These are phyloP conservation scores for Pollenia labialis DNA, from an alignment of 2,888 invertebrate species.

Conservation along the genomic window DNA sequence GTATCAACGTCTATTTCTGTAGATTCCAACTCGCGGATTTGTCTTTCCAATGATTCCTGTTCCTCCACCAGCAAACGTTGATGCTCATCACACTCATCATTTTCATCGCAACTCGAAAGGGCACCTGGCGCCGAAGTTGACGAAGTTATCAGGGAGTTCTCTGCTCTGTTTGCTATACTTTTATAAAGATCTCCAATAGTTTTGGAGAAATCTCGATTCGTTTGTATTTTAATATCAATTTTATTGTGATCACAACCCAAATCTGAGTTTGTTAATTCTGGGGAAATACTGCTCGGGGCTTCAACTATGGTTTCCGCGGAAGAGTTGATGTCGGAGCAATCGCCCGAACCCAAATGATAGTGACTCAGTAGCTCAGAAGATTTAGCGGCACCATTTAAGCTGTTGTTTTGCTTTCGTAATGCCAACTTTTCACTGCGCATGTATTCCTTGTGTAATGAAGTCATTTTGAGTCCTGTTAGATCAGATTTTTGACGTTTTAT, in stretches of 20 bases:
- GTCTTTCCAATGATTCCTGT: slow-evolving; percentile 90
- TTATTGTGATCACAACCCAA: slow-evolving; percentile 78
- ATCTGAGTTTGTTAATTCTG: slow-evolving; percentile 45
- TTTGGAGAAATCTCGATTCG: slow-evolving; percentile 83
- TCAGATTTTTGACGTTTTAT: slow-evolving; percentile 87
- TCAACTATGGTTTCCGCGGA: slow-evolving; percentile 77
- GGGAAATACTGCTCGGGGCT: slow-evolving; percentile 64
- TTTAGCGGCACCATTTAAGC: slow-evolving; percentile 65
- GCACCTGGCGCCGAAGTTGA: slow-evolving; percentile 71
- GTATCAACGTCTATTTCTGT: slow-evolving; percentile 91
- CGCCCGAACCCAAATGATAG: slow-evolving; percentile 63
- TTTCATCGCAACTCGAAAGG: slow-evolving; percentile 84
- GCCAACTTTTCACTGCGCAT: slow-evolving; percentile 83
- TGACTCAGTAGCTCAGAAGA: slow-evolving; percentile 68
- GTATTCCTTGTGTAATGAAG: slow-evolving; percentile 83
- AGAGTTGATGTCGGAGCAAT: slow-evolving; percentile 69
- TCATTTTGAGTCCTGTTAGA: slow-evolving; percentile 86
- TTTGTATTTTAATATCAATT: slow-evolving; percentile 84
- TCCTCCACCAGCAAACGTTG: slow-evolving; percentile 90
- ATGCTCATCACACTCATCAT: slow-evolving; percentile 87
- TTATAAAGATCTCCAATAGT: slow-evolving; percentile 84
- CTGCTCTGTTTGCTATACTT: slow-evolving; percentile 76
- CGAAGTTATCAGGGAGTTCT: slow-evolving; percentile 70
- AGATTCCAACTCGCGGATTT: slow-evolving; percentile 90
- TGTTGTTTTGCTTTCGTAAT: slow-evolving; percentile 73